Evolutionary conservation across 92 coral and sea anemone species (phyloP).

Genomic region (Epizoanthus ramosus): DNA sequence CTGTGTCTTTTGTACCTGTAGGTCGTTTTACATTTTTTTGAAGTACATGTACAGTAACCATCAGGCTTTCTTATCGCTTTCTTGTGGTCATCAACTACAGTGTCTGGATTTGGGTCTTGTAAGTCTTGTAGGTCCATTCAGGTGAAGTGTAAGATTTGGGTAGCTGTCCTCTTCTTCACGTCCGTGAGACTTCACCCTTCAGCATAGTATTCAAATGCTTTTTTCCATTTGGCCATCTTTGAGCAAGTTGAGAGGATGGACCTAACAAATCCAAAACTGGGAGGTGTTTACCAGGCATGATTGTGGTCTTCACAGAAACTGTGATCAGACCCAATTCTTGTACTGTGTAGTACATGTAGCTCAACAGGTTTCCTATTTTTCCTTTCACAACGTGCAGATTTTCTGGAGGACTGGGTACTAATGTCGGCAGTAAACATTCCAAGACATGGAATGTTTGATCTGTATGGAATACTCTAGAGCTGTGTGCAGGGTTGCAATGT

Average conservation of each 20-base stretch:
- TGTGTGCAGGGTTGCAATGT: no score
- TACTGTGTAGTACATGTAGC: no score
- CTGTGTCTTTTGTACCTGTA: no score
- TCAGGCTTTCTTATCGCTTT: conserved; percentile 50
- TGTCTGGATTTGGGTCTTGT: conserved; percentile 43
- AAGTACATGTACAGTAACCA: no score
- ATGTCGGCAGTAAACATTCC: no score
- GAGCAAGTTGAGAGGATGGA: conserved; percentile 57
- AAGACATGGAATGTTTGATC: no score
- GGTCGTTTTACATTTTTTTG: conserved; percentile 4
- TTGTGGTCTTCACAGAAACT: no score
- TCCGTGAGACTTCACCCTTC: conserved; percentile 64
- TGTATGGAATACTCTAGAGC: no score
- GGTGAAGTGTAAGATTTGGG: conserved; percentile 53
- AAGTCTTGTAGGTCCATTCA: conserved; percentile 67
- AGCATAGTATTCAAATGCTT: conserved; percentile 56
- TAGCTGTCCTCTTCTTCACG: conserved; percentile 44
- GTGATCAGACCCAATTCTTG: no score
- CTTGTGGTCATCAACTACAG: conserved; percentile 18
- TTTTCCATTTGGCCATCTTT: conserved; percentile 67
- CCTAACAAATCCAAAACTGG: conserved; percentile 53
- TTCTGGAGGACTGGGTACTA: no score
- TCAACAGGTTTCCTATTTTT: no score
- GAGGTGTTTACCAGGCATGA: conserved; percentile 60
- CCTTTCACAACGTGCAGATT: no score